Evolutionary conservation across 2,113 vertebrate species (phyloP).

Genomic region (Mus musculus): GRCm39 chr1:186375501-186376000

Average conservation of each 20-base stretch:
- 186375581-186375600: background rate
- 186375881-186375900: background rate
- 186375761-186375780: background rate
- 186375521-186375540: background rate
- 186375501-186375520: fast-evolving
- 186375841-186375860: background rate
- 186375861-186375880: background rate
- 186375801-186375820: background rate
- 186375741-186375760: fast-evolving
- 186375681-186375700: background rate
- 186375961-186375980: too few species aligned
- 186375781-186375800: background rate
- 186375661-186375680: background rate
- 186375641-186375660: fast-evolving
- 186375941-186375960: too few species aligned
- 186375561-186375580: background rate
- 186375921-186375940: too few species aligned
- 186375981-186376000: too few species aligned
- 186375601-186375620: background rate
- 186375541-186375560: background rate
- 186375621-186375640: background rate
- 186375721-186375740: background rate
- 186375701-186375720: fast-evolving
- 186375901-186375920: too few species aligned
- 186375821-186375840: background rate